Conservation (phyloP, 2,113 vertebrate species). For the Orthochromis malagaraziensis region DNA sequence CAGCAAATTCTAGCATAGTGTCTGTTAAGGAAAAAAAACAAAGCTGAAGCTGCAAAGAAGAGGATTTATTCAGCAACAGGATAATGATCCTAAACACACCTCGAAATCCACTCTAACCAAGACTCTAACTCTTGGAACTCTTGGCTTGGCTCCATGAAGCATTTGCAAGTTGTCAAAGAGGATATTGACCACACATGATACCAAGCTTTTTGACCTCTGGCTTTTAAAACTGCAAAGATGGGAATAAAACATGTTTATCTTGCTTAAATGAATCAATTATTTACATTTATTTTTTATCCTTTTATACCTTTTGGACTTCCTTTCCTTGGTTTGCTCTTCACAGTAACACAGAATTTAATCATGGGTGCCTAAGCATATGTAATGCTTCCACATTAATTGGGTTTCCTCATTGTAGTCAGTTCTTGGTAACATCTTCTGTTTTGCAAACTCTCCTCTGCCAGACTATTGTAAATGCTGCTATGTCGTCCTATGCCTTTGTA, state of each 20-base stretch:
- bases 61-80: neutral
- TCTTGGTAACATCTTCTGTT: neutral
- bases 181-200: neutral
- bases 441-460: neutral
- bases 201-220: neutral
- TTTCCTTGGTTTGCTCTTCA: neutral
- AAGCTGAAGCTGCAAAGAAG: neutral
- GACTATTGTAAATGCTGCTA: constrained; percentile 33
- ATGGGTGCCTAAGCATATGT: neutral
- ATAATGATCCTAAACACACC: neutral
- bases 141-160: neutral
- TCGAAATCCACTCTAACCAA: neutral
- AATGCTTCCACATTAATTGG: neutral
- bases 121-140: neutral
- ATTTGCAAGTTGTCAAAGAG: neutral
- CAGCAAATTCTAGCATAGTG: neutral
- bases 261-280: neutral
- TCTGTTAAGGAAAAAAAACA: neutral
- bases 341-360: neutral
- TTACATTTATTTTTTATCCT: neutral
- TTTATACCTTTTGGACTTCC: neutral
- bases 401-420: neutral
- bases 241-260: neutral
- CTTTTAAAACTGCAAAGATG: neutral
- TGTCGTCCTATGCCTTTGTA: constrained; percentile 24